Evolutionary conservation across 2,797 vertebrate genomes (phyloP).

Genomic region (Graptemys geographica): DNA sequence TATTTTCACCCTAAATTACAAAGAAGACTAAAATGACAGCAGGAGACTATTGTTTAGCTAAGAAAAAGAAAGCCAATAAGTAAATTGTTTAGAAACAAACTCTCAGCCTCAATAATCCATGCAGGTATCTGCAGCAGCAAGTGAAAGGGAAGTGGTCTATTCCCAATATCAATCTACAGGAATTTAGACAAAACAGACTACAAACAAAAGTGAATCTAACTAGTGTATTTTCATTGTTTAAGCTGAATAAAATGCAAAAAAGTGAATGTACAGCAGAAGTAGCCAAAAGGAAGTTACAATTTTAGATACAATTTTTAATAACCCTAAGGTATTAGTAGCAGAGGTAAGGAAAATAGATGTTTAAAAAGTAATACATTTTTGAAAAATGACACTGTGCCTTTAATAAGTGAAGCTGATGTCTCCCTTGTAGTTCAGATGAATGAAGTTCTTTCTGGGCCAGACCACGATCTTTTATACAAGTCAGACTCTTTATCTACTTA

Average conservation of each 20-base stretch:
- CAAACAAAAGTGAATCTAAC: neutral
- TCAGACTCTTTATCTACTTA: neutral
- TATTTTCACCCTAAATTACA: neutral
- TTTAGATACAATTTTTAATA: neutral
- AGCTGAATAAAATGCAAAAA: neutral
- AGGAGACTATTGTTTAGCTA: neutral
- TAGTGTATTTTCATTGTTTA: neutral
- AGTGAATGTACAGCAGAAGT: neutral
- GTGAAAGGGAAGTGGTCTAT: neutral
- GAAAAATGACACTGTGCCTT: neutral
- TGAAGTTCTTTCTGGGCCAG: neutral
- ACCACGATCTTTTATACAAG: neutral
- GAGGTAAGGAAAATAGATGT: neutral
- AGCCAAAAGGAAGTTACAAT: neutral
- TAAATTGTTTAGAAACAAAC: neutral
- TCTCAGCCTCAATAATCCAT: neutral
- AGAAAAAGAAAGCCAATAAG: neutral
- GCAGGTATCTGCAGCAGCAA: neutral
- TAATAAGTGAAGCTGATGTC: neutral
- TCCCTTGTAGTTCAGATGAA: neutral
- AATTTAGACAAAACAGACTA: neutral
- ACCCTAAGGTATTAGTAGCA: neutral
- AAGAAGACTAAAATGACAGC: neutral
- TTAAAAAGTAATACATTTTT: too few relatives aligned
- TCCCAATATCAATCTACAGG: neutral